Conservation (phyloP, 2,113 vertebrate species). For the Peromyscus polionotus region DNA sequence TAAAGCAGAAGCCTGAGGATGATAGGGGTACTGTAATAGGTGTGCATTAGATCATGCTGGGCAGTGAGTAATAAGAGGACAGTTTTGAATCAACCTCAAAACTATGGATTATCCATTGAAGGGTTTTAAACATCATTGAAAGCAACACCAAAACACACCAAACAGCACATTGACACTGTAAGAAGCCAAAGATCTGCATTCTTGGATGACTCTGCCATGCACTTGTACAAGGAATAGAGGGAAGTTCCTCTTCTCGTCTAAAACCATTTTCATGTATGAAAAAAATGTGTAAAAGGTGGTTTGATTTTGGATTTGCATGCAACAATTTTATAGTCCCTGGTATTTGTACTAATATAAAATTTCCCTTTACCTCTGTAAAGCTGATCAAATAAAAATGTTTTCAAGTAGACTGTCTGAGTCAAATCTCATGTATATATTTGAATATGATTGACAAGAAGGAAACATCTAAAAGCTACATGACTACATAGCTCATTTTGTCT, state of each 20-base stretch:
- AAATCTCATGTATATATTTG: background rate
- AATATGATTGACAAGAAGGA: background rate
- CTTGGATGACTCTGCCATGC: background rate
- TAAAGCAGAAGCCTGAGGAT: background rate
- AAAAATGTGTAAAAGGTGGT: background rate
- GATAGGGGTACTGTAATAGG: background rate
- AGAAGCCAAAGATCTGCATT: background rate
- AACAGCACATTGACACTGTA: background rate
- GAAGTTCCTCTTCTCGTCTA: background rate
- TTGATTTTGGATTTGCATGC: conserved; percentile 13
- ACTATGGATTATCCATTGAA: background rate
- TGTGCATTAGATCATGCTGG: background rate
- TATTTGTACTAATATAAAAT: background rate
- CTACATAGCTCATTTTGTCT: background rate
- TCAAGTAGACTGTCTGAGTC: background rate
- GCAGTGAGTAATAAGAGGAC: background rate
- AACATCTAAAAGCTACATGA: background rate
- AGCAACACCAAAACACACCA: background rate
- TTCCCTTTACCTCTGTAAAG: background rate
- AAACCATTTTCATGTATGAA: background rate
- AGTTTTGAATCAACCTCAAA: conserved; percentile 1
- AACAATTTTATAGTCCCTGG: background rate
- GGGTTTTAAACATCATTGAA: conserved; percentile 1
- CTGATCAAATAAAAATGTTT: conserved; percentile 15
- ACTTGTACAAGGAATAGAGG: too few relatives aligned